phyloP scores from a whole-genome alignment of 2,113 vertebrate species.

The Setophaga petechia region DNA sequence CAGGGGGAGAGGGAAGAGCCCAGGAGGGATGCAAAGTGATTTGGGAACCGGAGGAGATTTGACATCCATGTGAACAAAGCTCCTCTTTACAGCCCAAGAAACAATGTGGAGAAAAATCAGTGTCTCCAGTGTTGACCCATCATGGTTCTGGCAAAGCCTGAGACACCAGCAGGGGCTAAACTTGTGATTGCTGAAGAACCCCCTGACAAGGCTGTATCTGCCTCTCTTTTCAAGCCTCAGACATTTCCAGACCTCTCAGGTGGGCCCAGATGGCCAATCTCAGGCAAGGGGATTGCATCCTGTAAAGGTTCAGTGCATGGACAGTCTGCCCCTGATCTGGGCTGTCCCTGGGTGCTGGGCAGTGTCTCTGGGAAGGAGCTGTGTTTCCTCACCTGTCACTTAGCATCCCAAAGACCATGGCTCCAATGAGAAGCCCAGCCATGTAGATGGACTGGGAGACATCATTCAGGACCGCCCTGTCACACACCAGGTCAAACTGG shows the following conservation, averaged over 20 bases:
- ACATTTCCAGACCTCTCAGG: too few relatives aligned
- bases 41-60: background rate
- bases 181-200: background rate
- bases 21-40: background rate
- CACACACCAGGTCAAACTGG: constrained; percentile 88
- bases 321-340: background rate
- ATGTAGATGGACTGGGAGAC: constrained; percentile 85
- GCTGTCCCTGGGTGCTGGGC: background rate
- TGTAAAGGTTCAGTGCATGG: background rate
- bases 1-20: background rate
- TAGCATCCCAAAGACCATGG: constrained; percentile 77
- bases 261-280: too few relatives aligned
- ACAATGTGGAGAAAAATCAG: background rate
- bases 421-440: constrained; percentile 83
- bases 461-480: constrained; percentile 69
- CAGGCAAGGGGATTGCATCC: background rate
- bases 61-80: background rate
- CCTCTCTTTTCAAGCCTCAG: background rate
- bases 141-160: background rate
- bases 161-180: background rate
- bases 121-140: background rate
- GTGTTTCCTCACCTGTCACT: constrained; percentile 81
- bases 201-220: background rate
- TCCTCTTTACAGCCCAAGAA: accelerated
- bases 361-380: background rate